Conservation (phyloP, 2,888 invertebrate genomes). For the Diachrysia chrysitis region DNA sequence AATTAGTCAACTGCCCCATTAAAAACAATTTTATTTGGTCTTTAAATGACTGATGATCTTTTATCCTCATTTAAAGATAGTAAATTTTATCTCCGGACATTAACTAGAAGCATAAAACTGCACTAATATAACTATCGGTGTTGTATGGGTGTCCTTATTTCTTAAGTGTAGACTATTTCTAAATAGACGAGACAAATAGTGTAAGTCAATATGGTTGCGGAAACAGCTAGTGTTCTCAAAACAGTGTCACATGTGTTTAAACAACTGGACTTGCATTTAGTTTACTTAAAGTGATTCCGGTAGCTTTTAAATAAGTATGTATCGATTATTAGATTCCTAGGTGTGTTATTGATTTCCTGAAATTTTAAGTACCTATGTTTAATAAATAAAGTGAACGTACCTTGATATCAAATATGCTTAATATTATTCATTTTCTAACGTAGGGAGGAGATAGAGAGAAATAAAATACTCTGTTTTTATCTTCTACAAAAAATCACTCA, state of each 20-base stretch:
- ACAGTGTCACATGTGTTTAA: constrained; percentile 9
- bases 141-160: background rate
- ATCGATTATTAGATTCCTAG: too few species aligned
- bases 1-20: too few species aligned
- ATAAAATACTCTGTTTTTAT: too few species aligned
- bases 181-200: background rate
- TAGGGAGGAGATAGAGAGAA: too few species aligned
- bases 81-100: background rate
- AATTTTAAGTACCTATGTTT: too few species aligned
- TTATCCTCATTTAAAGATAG: background rate
- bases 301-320: background rate
- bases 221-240: constrained; percentile 1
- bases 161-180: background rate
- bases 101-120: background rate
- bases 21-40: too few species aligned
- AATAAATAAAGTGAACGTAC: too few species aligned
- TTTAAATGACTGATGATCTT: background rate
- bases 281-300: background rate
- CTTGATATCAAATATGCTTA: too few species aligned
- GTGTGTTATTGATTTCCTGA: too few species aligned
- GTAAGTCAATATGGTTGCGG: background rate
- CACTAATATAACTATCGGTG: background rate
- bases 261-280: constrained; percentile 5
- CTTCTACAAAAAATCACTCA: too few species aligned
- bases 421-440: too few species aligned